A percentile compares a stretch with the other conserved stretches of the same genome.
Conservation (phyloP, 2,113 vertebrate species). For the Prunella himalayana region DNA sequence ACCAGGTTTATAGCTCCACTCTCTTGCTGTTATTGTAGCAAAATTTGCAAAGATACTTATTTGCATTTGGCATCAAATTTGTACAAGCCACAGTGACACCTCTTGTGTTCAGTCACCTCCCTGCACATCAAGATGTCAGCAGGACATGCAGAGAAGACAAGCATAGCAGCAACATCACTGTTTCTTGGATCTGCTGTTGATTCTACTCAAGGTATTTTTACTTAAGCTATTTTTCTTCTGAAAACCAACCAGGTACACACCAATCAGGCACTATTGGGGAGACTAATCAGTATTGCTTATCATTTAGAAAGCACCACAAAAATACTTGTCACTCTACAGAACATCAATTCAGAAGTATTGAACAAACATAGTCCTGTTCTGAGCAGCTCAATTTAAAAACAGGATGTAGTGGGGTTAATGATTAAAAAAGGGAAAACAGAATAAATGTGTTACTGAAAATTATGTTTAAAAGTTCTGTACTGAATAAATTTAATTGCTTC, state of each 20-base stretch:
- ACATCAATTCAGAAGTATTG: not conserved
- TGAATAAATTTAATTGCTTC: not conserved
- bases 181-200: not conserved
- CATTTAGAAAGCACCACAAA: not conserved
- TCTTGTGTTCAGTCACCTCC: not conserved
- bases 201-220: not conserved
- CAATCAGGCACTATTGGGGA: not conserved
- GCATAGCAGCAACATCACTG: not conserved
- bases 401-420: not conserved
- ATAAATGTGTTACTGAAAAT: not conserved
- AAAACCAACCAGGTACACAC: not conserved
- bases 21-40: not conserved
- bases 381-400: not conserved
- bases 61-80: not conserved
- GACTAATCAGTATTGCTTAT: not conserved
- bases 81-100: not conserved
- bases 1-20: not conserved
- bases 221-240: not conserved
- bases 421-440: not conserved
- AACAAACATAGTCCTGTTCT: not conserved
- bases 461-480: not conserved
- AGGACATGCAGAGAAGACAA: not conserved
- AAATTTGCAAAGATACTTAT: not conserved
- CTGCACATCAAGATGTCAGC: not conserved
- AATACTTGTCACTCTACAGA: not conserved